phyloP scores from a whole-genome alignment of 2,113 vertebrate species.

The Phoxinus phoxinus region DNA sequence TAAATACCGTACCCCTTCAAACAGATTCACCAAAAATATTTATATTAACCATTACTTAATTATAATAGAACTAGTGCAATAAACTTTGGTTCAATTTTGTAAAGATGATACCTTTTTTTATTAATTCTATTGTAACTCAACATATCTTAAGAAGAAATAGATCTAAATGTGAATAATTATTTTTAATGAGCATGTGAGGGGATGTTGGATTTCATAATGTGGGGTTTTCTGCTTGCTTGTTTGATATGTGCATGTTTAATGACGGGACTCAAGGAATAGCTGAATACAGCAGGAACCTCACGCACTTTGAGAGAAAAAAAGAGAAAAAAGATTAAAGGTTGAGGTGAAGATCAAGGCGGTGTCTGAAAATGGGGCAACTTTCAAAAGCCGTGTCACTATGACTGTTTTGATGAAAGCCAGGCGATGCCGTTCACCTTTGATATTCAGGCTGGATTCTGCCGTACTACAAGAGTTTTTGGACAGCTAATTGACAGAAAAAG shows the following conservation, averaged over 20 bases:
- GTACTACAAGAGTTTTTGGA: not conserved
- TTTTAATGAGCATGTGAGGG: conserved; percentile 13
- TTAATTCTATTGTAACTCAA: not conserved
- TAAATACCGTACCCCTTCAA: too few species aligned
- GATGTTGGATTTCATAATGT: not conserved
- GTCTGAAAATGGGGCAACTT: conserved; percentile 33
- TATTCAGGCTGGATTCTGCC: conserved; percentile 6
- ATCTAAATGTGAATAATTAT: not conserved
- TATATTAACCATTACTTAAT: not conserved
- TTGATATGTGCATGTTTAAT: conserved; percentile 30
- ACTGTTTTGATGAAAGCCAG: conserved; percentile 33
- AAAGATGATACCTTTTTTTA: not conserved
- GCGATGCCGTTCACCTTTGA: conserved; percentile 11
- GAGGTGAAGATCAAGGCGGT: conserved; percentile 37
- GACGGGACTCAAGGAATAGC: conserved; percentile 6
- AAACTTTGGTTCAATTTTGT: not conserved
- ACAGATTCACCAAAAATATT: too few species aligned
- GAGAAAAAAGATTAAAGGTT: conserved; percentile 10
- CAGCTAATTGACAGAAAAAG: not conserved
- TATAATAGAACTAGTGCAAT: not conserved
- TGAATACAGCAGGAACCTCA: conserved; percentile 40
- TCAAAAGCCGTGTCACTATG: not conserved
- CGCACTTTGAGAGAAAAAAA: not conserved
- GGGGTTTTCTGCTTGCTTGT: conserved; percentile 14
- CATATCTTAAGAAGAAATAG: not conserved